These are phyloP conservation scores for Ceratina japonica DNA, from an alignment of 1,140 invertebrate species.

Conservation along the genomic window DNA sequence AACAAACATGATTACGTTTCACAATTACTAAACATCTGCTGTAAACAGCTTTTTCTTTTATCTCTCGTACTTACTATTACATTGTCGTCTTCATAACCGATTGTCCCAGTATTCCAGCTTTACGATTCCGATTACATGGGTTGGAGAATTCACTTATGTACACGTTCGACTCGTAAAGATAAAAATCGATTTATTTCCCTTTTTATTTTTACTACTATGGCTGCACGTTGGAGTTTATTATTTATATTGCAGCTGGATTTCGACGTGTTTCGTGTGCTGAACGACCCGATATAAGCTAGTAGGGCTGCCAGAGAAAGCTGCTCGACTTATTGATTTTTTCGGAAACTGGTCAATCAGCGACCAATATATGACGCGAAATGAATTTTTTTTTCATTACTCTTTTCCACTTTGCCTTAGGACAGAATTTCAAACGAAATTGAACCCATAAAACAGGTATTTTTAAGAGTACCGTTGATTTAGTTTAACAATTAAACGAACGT, in stretches of 20 bases:
- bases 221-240: constrained; percentile 23
- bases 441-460: not conserved
- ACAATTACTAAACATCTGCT: too few relatives aligned
- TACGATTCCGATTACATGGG: not conserved
- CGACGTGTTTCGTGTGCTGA: constrained; percentile 49
- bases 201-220: not conserved
- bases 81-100: not conserved
- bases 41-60: too few relatives aligned
- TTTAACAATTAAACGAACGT: too few relatives aligned
- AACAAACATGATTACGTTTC: too few relatives aligned
- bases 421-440: not conserved
- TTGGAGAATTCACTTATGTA: constrained; percentile 2
- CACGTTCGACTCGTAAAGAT: not conserved
- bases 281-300: constrained; percentile 47
- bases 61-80: too few relatives aligned
- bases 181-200: constrained; percentile 5
- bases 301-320: constrained; percentile 38
- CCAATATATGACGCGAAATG: constrained; percentile 46
- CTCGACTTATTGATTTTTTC: constrained; percentile 55
- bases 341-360: constrained; percentile 57
- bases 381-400: constrained; percentile 25
- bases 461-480: not conserved
- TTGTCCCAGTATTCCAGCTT: not conserved
- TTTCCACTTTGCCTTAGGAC: not conserved
- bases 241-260: constrained; percentile 48